Base-by-base conservation (phyloP, 2,888 invertebrate genomes). In the Stenoptilia bipunctidactyla region DNA sequence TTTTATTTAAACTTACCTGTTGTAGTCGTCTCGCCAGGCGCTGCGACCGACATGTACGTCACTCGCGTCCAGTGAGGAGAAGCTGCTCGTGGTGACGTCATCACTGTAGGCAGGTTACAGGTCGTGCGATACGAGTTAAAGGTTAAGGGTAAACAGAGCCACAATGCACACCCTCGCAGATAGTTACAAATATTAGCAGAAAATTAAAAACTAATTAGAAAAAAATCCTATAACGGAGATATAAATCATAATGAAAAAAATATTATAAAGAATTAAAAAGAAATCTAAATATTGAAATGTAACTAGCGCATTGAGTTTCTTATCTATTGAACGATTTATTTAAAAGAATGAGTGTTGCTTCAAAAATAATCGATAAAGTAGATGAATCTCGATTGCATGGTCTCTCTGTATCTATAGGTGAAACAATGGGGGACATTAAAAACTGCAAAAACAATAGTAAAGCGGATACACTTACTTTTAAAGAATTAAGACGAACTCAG, bases 11-110 rank as follows among this genome's bases (percentile, higher is more conserved):
- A 52, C 82, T 82, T 62, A 83, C 82, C 82, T 80, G 52, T 59
- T 65, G 48, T 70, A 77, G 55, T 83, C 82, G 51, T 66, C 71
- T 56, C 70, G 73, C 82, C 82, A 82, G 46, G 80, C 79, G 55
- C 74, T 76, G 65, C 62, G 70, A 41, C 58, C 66, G 51, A 66
- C 59, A 13, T 2, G 4, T 13, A 3, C 13, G 13, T 71, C 72
- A 55, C 72, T 71, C 66, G 57, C 69, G 37, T 62, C 72, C 60
- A 74, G 54, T 43, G 80, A 74, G 13, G 79, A 69, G 64, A 70
- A 68, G 67, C 75, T 75, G 73, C 72, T 76, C 55, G 70, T 73
- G 49, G 75, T 76, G 53, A 62, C 61, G 66, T 80, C 80, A 56
- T 82, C 82, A 57, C 82, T 82, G 82, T 53, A 66, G 66, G 55